A percentile compares a stretch with the other conserved stretches of the same genome.
Evolutionary conservation across 2,113 vertebrate species (phyloP).

Genomic region (Python bivittatus): DNA sequence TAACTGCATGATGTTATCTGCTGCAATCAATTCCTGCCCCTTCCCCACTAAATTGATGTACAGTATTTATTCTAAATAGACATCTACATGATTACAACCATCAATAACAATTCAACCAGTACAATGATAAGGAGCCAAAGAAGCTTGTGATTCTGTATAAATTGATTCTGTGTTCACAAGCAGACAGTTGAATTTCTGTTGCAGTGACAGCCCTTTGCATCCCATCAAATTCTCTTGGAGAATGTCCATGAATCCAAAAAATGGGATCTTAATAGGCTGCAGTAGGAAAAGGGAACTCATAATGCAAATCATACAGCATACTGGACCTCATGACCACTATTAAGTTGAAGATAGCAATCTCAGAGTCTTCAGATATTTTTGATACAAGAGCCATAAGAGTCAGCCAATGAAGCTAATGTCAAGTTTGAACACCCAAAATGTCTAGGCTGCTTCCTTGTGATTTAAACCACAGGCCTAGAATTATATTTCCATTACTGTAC

Average conservation of each 20-base stretch:
- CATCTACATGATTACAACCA: neutral
- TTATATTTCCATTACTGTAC: constrained; percentile 23
- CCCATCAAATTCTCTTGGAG: neutral
- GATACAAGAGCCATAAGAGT: neutral
- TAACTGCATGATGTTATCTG: neutral
- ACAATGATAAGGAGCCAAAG: neutral
- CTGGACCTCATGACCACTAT: neutral
- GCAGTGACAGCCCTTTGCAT: neutral
- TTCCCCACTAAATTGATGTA: neutral
- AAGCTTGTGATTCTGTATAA: neutral
- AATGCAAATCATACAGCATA: neutral
- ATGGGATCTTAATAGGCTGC: neutral
- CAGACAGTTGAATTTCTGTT: neutral
- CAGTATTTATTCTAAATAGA: neutral
- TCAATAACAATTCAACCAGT: neutral
- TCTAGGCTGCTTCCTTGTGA: neutral
- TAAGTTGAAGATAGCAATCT: neutral
- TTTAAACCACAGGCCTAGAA: neutral
- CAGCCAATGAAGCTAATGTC: neutral
- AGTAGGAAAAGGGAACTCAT: neutral
- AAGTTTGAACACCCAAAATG: neutral
- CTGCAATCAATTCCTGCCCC: neutral
- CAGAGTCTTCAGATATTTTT: neutral
- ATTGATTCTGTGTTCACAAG: neutral
- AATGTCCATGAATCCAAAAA: neutral